Conservation (phyloP, 2,113 vertebrate species). For the Solea solea region DNA sequence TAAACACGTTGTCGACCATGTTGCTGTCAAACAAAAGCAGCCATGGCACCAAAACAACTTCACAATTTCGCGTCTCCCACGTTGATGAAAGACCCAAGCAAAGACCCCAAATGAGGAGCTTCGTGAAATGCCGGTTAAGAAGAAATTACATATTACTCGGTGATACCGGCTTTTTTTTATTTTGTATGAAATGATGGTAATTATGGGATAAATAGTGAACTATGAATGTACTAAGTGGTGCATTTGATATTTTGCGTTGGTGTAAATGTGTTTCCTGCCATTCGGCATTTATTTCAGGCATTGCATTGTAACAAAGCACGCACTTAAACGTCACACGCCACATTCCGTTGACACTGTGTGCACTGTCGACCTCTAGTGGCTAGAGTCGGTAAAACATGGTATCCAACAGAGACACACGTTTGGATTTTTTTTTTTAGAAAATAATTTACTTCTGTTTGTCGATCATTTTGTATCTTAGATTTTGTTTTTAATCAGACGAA, state of each 20-base stretch:
- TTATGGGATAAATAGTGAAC: background rate
- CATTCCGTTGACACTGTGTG: background rate
- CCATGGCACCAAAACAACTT: constrained; percentile 65
- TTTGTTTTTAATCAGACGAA: too few species aligned
- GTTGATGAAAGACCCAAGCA: constrained; percentile 68
- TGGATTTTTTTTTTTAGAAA: too few species aligned
- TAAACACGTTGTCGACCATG: background rate
- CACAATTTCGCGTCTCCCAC: constrained; percentile 74
- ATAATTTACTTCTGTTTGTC: too few species aligned
- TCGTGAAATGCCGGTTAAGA: constrained; percentile 36
- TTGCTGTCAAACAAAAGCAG: background rate
- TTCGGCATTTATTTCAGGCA: constrained; percentile 46
- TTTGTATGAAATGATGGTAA: fast-evolving
- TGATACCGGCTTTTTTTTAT: background rate
- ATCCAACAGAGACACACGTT: too few species aligned
- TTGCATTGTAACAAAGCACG: background rate
- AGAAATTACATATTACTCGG: background rate
- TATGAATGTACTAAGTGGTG: too few species aligned
- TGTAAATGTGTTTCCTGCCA: fast-evolving
- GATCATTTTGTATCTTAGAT: too few species aligned
- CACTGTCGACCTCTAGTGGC: background rate
- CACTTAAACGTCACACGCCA: background rate
- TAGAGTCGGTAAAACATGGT: too few species aligned
- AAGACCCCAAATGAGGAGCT: constrained; percentile 41
- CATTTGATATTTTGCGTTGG: too few species aligned